Conservation (phyloP, 1,140 invertebrate genomes). For the Cotesia chilonis region DNA sequence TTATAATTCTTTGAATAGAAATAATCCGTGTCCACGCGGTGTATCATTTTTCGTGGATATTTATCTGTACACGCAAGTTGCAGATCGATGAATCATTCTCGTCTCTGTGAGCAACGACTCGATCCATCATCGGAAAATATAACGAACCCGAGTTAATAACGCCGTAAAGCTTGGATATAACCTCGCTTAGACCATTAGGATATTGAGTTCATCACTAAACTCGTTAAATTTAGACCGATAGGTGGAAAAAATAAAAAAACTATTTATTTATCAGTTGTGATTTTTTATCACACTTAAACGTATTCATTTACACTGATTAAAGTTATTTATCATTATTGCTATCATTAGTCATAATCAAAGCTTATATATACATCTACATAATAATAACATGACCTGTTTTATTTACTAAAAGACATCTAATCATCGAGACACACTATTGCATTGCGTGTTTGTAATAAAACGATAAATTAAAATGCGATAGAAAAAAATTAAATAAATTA, state of each 20-base stretch:
- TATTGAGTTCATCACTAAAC: constrained; percentile 22
- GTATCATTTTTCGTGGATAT: background rate
- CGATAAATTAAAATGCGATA: constrained; percentile 21
- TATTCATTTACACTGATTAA: no score
- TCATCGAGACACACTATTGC: constrained; percentile 12
- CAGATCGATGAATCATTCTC: constrained; percentile 35
- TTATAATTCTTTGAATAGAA: no score
- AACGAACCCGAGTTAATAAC: constrained; percentile 38
- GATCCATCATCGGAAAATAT: constrained; percentile 36
- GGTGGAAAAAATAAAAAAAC: background rate
- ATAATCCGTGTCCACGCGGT: no score
- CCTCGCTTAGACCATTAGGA: constrained; percentile 25
- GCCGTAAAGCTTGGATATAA: constrained; percentile 27
- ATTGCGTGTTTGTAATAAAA: constrained; percentile 17
- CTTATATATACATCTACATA: background rate
- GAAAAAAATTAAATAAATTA: background rate
- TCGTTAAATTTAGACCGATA: background rate
- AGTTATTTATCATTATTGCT: background rate
- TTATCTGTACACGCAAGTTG: background rate
- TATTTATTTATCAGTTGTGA: background rate
- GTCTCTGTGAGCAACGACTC: constrained; percentile 30
- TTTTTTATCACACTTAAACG: no score
- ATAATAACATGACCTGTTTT: background rate
- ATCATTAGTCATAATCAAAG: background rate
- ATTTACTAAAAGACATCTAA: background rate